Evolutionary conservation across 2,797 vertebrate genomes (phyloP).

Genomic region (Mico argentatus): DNA sequence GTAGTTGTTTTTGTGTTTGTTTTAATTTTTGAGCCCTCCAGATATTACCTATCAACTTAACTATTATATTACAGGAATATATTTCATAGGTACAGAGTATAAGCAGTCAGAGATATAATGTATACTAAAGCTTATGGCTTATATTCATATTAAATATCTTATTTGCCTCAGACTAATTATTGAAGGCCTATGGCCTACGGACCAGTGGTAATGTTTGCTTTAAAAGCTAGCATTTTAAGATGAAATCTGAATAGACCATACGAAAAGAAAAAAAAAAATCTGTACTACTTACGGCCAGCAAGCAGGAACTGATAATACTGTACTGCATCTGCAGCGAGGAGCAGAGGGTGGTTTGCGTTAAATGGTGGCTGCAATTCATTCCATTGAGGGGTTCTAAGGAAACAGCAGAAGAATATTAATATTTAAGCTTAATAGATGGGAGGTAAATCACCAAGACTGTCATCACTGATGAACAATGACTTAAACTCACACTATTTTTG

Average conservation of each 20-base stretch:
- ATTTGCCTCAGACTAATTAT: neutral
- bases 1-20: neutral
- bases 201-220: neutral
- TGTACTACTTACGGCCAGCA: conserved; percentile 91
- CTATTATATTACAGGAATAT: neutral
- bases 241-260: neutral
- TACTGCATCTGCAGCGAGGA: conserved; percentile 95
- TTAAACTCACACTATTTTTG: conserved; percentile 83
- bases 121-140: neutral
- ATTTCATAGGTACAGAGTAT: neutral
- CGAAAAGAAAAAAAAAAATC: conserved; percentile 56
- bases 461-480: conserved; percentile 82
- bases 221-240: conserved; percentile 17
- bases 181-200: neutral
- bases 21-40: neutral
- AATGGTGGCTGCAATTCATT: conserved; percentile 98
- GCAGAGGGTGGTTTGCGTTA: conserved; percentile 95
- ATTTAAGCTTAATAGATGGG: conserved; percentile 83
- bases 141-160: neutral
- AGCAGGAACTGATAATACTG: conserved; percentile 96
- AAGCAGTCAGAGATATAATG: neutral
- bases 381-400: conserved; percentile 96
- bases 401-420: conserved; percentile 85
- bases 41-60: neutral
- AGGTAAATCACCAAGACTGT: conserved; percentile 84